phyloP scores from a whole-genome alignment of 2,888 invertebrate genomes.

The Eupithecia dodoneata region DNA sequence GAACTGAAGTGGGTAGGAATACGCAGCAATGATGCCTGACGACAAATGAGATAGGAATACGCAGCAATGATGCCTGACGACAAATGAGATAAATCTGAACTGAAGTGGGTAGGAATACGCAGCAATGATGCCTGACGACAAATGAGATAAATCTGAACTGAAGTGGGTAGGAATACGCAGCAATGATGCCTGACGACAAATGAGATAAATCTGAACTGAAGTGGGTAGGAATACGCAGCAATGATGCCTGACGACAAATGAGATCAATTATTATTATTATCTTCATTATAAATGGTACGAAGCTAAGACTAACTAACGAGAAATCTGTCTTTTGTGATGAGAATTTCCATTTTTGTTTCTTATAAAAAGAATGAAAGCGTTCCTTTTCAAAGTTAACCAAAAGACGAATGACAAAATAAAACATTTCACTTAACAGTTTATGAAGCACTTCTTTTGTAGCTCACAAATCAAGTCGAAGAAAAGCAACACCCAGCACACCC shows the following conservation, averaged over 20 bases:
- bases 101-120: too few species aligned
- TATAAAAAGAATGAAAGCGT: neutral
- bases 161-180: too few species aligned
- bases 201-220: neutral
- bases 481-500: slow-evolving; percentile 17
- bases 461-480: slow-evolving; percentile 29
- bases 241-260: neutral
- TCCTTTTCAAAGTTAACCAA: slow-evolving; percentile 7
- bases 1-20: too few species aligned
- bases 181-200: neutral
- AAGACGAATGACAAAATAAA: slow-evolving; percentile 18
- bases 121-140: neutral
- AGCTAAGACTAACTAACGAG: neutral
- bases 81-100: too few species aligned
- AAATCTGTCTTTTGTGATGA: neutral
- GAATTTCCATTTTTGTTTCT: neutral
- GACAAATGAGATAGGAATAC: neutral
- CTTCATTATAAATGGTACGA: neutral
- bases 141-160: too few species aligned
- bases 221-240: neutral
- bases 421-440: slow-evolving; percentile 13
- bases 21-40: neutral
- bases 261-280: neutral
- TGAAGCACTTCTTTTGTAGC: slow-evolving; percentile 22
- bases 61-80: neutral